A percentile compares a stretch with the other conserved stretches of the same genome.
phyloP scores from a whole-genome alignment of 92 coral and sea anemone species.

The Epizoanthus stellaris region DNA sequence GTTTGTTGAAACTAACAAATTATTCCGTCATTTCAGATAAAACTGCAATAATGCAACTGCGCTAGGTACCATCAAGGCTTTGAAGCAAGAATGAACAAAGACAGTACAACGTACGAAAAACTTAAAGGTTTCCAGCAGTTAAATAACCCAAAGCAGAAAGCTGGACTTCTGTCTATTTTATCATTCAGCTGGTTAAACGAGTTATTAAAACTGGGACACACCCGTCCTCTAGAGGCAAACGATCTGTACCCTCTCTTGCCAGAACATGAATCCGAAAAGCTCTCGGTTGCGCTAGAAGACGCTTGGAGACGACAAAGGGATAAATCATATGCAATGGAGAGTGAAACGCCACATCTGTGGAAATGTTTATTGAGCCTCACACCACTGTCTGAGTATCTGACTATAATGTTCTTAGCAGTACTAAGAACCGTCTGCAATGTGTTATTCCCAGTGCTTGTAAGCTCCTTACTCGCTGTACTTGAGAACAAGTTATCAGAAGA shows the following conservation, averaged over 20 bases:
- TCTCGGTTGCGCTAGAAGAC: too few relatives aligned
- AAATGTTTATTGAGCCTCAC: background rate
- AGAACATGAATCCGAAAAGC: conserved; percentile 12
- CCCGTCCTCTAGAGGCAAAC: conserved; percentile 2
- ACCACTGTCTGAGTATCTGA: background rate
- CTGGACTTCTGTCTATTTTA: conserved; percentile 3
- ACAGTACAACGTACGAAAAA: background rate
- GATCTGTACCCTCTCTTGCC: conserved; percentile 20
- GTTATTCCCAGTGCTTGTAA: background rate
- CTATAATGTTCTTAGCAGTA: background rate
- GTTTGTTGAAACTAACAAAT: too few relatives aligned
- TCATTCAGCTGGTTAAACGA: conserved; percentile 10
- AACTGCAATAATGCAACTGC: background rate
- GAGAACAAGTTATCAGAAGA: conserved; percentile 8
- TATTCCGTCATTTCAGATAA: too few relatives aligned
- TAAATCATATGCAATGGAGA: background rate
- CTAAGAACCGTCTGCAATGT: background rate
- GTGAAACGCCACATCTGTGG: background rate
- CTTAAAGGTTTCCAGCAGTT: background rate
- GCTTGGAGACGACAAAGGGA: background rate
- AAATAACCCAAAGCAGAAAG: conserved; percentile 3
- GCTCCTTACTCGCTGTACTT: background rate
- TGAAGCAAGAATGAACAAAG: background rate
- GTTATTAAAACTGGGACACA: conserved; percentile 19
- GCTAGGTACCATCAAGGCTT: background rate